Base-by-base conservation (phyloP, 1,140 invertebrate species). In the Nixonia krombeini region DNA sequence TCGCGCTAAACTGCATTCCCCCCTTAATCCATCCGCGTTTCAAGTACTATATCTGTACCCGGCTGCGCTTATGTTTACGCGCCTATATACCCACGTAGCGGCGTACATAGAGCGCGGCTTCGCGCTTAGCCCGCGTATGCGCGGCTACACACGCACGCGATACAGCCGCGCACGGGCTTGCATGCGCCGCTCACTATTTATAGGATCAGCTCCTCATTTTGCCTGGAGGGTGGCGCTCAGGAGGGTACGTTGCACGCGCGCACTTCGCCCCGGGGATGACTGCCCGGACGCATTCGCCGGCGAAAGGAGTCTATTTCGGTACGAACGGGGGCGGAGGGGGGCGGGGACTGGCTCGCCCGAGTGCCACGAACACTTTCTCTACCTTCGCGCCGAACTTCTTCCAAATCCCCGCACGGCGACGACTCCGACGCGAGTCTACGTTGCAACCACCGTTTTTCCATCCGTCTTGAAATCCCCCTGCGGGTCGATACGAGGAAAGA, bases 1-100 rank as follows among this genome's bases (percentile, higher is more conserved):
- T 31, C 29, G 56, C 51, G 71, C 38, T 72, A 62, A 75, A 72
- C 59, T 76, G 71, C 75, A 79, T 78, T 74, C 73, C 75, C 59
- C 73, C 69, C 63, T 77, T 72, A 68, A 78, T 75, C 59, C 72
- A 70, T 73, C 51, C 57, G 70, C 66, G 70, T 64, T 65, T 53
- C 47, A 68, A 72, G 68, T 57, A 17, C 64, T 68, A 72, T 72
- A 72, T 72, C 64, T 67, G 64, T 67, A 64, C 51, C 59, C 52
- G 53, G 46, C 56, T 56, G 56, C 56, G 61, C 46, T 53, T 61
- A 64, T 47, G 50, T 58, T 58, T 44, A 45, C 38, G 4, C n/a
- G 44, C 2, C 15, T 46, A 17, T 29, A 46, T 18, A 9, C 12
- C 13, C 31, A 17, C 40, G 4, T 26, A 25, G n/a, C 18, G 17